phyloP scores from a whole-genome alignment of 2,888 invertebrate species.

The Eurytoma californica region DNA sequence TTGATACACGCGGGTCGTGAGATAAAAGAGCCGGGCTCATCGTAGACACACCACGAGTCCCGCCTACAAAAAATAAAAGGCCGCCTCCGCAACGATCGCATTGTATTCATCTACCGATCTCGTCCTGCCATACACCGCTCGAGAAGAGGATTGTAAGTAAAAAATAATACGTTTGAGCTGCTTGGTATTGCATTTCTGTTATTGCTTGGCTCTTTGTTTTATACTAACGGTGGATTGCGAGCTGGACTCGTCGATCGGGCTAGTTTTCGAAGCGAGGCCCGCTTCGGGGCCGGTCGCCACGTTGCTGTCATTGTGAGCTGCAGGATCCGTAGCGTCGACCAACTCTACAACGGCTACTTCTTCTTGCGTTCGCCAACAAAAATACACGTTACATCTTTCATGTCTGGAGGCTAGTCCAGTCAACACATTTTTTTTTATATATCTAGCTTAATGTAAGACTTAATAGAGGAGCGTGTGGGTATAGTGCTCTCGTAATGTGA shows the following conservation, averaged over 20 bases:
- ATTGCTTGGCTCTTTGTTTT: slow-evolving; percentile 12
- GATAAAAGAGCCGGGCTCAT: slow-evolving; percentile 30
- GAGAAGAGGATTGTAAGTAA: slow-evolving; percentile 23
- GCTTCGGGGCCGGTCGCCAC: slow-evolving; percentile 59
- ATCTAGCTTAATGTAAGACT: not conserved
- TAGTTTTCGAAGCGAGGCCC: slow-evolving; percentile 67
- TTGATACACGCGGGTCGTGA: not conserved
- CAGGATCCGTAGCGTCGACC: slow-evolving; percentile 70
- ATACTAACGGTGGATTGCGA: slow-evolving; percentile 61
- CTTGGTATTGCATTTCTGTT: not conserved
- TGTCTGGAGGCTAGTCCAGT: slow-evolving; percentile 10
- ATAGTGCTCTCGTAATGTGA: too few relatives aligned
- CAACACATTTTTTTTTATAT: slow-evolving; percentile 16
- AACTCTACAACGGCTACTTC: slow-evolving; percentile 70
- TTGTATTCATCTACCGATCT: slow-evolving; percentile 54
- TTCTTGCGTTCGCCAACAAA: slow-evolving; percentile 69
- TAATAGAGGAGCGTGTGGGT: not conserved
- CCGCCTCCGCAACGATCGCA: not conserved
- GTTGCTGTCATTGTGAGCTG: slow-evolving; percentile 64
- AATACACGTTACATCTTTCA: slow-evolving; percentile 63
- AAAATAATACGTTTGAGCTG: slow-evolving; percentile 16
- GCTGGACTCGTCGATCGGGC: slow-evolving; percentile 66
- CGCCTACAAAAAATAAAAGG: not conserved
- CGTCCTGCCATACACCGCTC: slow-evolving; percentile 55
- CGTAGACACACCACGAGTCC: slow-evolving; percentile 27